Base-by-base conservation (phyloP, 2,797 vertebrate species). In the Neomorphus geoffroyi region DNA sequence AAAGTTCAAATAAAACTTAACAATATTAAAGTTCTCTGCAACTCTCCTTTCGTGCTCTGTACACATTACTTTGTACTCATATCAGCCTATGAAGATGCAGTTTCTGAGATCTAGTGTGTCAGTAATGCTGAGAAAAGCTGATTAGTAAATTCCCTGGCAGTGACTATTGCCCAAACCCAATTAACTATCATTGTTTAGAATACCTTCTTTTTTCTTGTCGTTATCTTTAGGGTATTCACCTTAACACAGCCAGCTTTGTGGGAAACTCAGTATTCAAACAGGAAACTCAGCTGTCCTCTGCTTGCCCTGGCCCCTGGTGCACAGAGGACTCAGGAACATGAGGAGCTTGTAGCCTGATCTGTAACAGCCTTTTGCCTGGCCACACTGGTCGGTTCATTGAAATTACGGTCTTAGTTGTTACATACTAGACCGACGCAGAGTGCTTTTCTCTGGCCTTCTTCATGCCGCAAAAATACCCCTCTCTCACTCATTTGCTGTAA, bases 1-100 rank as follows among this genome's bases (percentile, higher is more conserved):
- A 96, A 97, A 97, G 94, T 97, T 97, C 90, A 97, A 96, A 92
- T 72, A 96, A 97, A 98, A 95, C 90, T 97, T 96, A 54, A 78
- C 33, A 94, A 94, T 96, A 96, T 94, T 97, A 72, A 96, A 97
- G 67, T 95, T 94, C 48, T 96, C 86, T 81, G 39, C 26, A 91
- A 84, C 61, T 94, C 60, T 95, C 13, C 23, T 93, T 96, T 92
- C 85, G 56, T 45, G 46, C 37, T 61, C 62, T 60, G 41, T 91
- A 79, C 51, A 94, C 97, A 97, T 94, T 91, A 69, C 35, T 92
- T 94, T 82, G 41, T 37, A 78, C n/a, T 79, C 66, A 54, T 75
- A 70, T 93, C 92, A 95, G 67, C 10, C 92, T 66, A 86, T 85
- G 86, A 61, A 82, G 92, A 96, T 92, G 93, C 4, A 86, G 24